phyloP scores from a whole-genome alignment of 2,113 vertebrate species.

The Lethenteron camtschaticum region DNA sequence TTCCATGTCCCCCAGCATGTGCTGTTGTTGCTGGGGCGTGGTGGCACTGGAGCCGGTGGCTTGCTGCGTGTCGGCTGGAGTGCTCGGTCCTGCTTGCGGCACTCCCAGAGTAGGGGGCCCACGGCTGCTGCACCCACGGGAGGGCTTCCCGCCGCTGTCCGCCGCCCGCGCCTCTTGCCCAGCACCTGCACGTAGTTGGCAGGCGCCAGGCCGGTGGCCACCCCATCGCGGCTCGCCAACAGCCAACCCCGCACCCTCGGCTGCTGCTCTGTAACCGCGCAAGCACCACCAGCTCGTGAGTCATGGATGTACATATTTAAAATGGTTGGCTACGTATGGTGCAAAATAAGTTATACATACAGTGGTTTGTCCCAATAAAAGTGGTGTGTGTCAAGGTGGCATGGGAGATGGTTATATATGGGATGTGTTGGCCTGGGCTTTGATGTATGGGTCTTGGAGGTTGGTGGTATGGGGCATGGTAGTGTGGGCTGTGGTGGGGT shows the following conservation, averaged over 20 bases:
- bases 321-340: neutral
- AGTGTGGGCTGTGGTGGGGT: neutral
- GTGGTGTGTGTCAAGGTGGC: neutral
- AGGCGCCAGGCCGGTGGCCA: conserved; percentile 61
- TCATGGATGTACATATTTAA: neutral
- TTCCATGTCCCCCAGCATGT: too few species aligned
- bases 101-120: too few species aligned
- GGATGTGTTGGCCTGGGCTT: too few species aligned
- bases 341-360: neutral
- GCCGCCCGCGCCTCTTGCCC: conserved; percentile 63
- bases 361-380: neutral
- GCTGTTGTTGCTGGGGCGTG: too few species aligned
- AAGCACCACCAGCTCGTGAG: conserved; percentile 9
- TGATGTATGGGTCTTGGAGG: neutral
- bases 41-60: too few species aligned
- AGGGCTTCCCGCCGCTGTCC: conserved; percentile 16
- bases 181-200: conserved; percentile 83
- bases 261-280: conserved; percentile 45
- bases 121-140: too few species aligned
- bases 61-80: too few species aligned
- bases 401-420: too few species aligned
- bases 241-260: conserved; percentile 82
- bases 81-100: too few species aligned
- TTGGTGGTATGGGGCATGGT: neutral
- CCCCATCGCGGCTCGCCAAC: conserved; percentile 59